Base-by-base conservation (phyloP, 2,113 vertebrate genomes). In the Xiphophorus hellerii region DNA sequence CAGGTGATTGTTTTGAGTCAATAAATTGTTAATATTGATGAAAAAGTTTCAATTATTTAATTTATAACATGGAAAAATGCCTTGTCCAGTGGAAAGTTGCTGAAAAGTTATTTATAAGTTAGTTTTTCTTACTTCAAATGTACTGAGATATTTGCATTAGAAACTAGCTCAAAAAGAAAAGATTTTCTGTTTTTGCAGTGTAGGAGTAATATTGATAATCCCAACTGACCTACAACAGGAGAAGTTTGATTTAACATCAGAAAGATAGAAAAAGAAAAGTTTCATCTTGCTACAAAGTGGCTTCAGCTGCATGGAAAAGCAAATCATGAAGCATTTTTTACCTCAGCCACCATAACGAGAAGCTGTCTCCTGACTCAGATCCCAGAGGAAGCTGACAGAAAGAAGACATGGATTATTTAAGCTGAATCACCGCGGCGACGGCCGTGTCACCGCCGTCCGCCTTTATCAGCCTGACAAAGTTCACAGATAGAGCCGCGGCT, bases 391-490 rank as follows among this genome's bases (percentile, higher is more conserved):
- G 80, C 67, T 66, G 71, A 78, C 77, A 82, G 9, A 71, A 42
- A 66, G 37, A 64, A 64, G 76, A 2, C 60, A 58, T 64, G 71
- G 61, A 74, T 61, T 28, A 62, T 76, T 77, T 54, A 64, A 75
- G 72, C 81, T 81, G 78, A 77, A 90, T 90, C 74, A 87, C 87
- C 82, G 81, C 84, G 86, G 42, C 84, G 91, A 93, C 92, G 92
- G 88, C 71, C 81, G 81, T 93, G 90, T 93, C 91, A 90, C 91
- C 92, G 92, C 90, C 84, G 85, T 14, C 39, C 14, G 58, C 86
- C 89, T 94, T 93, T 95, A 95, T 95, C 94, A 93, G 82, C 90
- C 93, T 95, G 90, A 95, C 96, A 97, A 96, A 96, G 95, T 96
- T 97, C 96, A 97, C 85, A 86, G 91, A 94, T 96, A 95, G 90